Conservation (phyloP, 2,113 vertebrate species). For the Rostratula benghalensis region DNA sequence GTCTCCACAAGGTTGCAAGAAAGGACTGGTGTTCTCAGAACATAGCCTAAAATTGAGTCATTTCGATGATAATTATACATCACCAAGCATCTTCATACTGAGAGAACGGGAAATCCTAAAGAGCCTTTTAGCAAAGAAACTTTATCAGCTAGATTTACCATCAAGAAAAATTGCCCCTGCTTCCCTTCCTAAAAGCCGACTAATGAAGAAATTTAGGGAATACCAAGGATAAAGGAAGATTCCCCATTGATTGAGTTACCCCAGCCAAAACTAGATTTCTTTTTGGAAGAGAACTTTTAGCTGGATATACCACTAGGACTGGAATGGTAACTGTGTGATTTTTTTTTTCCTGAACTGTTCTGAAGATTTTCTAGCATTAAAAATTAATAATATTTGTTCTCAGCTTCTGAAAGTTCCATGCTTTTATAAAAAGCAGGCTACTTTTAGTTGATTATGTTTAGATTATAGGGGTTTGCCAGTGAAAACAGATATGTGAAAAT, state of each 20-base stretch:
- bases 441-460: not conserved
- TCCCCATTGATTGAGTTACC: not conserved
- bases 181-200: not conserved
- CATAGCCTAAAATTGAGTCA: not conserved
- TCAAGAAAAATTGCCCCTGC: not conserved
- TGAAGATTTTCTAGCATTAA: not conserved
- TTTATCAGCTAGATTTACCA: not conserved
- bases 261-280: not conserved
- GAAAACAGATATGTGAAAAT: not conserved
- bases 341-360: not conserved
- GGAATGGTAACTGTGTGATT: not conserved
- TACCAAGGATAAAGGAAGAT: not conserved
- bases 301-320: not conserved
- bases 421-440: not conserved
- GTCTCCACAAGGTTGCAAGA: not conserved
- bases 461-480: not conserved
- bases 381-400: not conserved
- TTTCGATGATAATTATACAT: not conserved
- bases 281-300: not conserved
- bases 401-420: not conserved
- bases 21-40: not conserved
- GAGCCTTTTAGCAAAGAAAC: not conserved
- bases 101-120: not conserved
- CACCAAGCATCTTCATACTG: not conserved
- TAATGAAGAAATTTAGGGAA: not conserved